Base-by-base conservation (phyloP, 2,888 invertebrate genomes). In the Coremacera marginata region DNA sequence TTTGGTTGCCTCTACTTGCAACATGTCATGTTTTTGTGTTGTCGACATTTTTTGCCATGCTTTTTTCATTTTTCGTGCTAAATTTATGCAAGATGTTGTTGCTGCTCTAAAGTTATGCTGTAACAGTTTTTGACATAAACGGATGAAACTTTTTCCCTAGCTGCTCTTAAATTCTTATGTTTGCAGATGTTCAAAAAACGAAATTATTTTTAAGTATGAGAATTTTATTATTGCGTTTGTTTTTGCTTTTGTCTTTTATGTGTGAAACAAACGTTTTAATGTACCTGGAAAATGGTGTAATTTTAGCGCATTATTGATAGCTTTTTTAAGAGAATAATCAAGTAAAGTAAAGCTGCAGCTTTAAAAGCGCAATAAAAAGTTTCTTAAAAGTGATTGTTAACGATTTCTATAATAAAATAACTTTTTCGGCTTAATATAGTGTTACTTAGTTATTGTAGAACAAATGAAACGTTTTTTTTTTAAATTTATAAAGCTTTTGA, bases 51-150 rank as follows among this genome's bases (percentile, higher is more conserved):
- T 60, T 11, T 27, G 27, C 25, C 60, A 27, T 60, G 22, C 25
- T 60, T 25, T 27, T 60, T 22, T 19, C 9, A 5, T 37, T 4
- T 37, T 60, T 25, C 14, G 3, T 27, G 49, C 49, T 37, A 25
- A 22, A 44, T 68, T 68, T 51, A 44, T 27, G 68, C 68, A 68
- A 68, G 31, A 68, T 51, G 51, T 25, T 68, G 51, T 68, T 68
- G 49, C 16, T 68, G 67, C 67, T 68, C 27, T 11, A 37, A 68
- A 68, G 52, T 44, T 65, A 14, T 22, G 49, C 67, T 44, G 67
- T 44, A 49, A 67, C 44, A 5, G 49, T 22, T 19, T 37, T 34
- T 65, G 65, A 65, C 37, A 65, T 34, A 65, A 37, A 34, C 55
- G 55, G 55, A 8, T 55, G 55, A 7, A 34, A 27, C 31, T 65